Percentiles rank a stretch among this genome's conserved stretches.
Conservation (phyloP, 1,140 invertebrate genomes). For the Dreissena polymorpha region DNA sequence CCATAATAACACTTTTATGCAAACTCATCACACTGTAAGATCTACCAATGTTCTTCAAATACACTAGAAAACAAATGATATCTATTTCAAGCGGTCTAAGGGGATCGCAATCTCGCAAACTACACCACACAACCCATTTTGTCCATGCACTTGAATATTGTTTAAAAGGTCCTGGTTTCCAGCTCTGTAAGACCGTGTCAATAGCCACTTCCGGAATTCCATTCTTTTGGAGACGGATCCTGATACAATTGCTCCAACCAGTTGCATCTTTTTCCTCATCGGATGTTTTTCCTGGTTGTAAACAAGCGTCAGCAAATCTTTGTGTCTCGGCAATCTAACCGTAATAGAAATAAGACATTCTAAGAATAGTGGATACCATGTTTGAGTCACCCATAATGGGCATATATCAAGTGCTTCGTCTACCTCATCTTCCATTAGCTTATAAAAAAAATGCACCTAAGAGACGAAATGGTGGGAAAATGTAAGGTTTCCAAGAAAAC, state of each 20-base stretch:
- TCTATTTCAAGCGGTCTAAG: conserved; percentile 24
- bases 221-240: not conserved
- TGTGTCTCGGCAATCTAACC: conserved; percentile 41
- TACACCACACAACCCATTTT: conserved; percentile 36
- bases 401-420: conserved; percentile 11
- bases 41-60: conserved; percentile 3
- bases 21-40: conserved; percentile 28
- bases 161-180: conserved; percentile 22
- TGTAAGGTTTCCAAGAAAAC: conserved; percentile 13
- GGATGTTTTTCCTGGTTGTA: conserved; percentile 24
- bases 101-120: not conserved
- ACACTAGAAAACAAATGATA: conserved; percentile 17
- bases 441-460: conserved; percentile 5
- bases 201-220: conserved; percentile 29
- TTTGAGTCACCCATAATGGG: conserved; percentile 19
- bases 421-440: conserved; percentile 24
- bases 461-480: conserved; percentile 32
- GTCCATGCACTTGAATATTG: conserved; percentile 29
- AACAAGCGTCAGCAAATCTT: conserved; percentile 5
- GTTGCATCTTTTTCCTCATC: not conserved
- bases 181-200: not conserved
- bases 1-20: conserved; percentile 20
- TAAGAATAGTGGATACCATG: conserved; percentile 32
- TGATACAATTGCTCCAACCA: not conserved
- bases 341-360: conserved; percentile 25